Conservation (phyloP, 2,113 vertebrate genomes). For the Pedetes capensis region DNA sequence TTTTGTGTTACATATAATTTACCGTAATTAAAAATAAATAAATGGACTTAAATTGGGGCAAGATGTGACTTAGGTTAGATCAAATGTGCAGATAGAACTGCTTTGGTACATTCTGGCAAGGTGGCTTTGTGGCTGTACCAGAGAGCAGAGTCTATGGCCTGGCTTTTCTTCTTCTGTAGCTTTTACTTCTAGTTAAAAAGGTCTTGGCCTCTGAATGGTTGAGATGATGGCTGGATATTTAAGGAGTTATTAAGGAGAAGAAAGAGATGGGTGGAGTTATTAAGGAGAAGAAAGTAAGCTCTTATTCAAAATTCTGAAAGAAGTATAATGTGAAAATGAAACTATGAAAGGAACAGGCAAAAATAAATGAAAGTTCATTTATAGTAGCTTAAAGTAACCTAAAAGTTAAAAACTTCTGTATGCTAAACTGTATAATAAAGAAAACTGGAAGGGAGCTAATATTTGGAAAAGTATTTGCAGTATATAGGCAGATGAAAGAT, state of each 20-base stretch:
- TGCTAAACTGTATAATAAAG: background rate
- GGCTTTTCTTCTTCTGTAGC: background rate
- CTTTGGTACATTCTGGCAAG: background rate
- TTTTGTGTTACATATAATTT: background rate
- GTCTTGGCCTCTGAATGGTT: background rate
- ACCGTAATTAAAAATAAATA: no score
- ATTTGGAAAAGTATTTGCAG: background rate
- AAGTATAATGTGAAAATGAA: background rate
- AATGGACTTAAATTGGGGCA: background rate
- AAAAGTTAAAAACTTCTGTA: background rate
- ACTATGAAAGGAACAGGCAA: background rate
- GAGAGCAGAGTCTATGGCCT: background rate
- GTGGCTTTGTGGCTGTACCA: background rate
- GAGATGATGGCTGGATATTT: background rate
- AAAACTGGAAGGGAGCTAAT: background rate
- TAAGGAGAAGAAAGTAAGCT: conserved; percentile 11
- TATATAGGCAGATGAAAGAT: background rate
- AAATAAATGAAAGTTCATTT: conserved; percentile 20
- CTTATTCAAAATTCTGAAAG: background rate
- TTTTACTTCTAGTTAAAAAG: background rate
- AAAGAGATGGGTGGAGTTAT: background rate
- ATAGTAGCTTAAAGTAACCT: background rate
- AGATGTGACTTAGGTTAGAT: background rate
- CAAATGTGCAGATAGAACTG: background rate
- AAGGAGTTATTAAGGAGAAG: background rate